A percentile compares a stretch with the other conserved stretches of the same genome.
These are phyloP conservation scores for Aplocera efformata DNA, from an alignment of 2,888 invertebrate species.

Conservation along the genomic window DNA sequence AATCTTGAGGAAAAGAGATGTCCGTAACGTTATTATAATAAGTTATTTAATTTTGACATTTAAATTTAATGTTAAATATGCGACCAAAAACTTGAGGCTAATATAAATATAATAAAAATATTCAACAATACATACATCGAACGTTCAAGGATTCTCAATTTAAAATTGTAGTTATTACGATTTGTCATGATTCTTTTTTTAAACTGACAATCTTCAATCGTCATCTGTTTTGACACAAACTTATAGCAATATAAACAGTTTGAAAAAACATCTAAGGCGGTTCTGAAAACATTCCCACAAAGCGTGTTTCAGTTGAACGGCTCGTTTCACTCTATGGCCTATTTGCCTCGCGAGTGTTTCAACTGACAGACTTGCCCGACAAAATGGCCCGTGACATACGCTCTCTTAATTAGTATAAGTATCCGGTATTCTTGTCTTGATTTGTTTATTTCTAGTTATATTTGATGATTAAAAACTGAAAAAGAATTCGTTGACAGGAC, in stretches of 20 bases:
- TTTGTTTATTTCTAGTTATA: conserved; percentile 18
- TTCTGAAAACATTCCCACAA: conserved; percentile 53
- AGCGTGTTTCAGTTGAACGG: conserved; percentile 57
- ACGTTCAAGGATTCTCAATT: neutral
- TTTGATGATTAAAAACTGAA: conserved; percentile 14
- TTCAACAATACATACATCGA: neutral
- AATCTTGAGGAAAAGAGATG: too few species aligned
- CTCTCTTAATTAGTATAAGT: conserved; percentile 73
- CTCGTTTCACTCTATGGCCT: conserved; percentile 56
- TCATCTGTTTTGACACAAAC: conserved; percentile 30
- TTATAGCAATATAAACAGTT: conserved; percentile 23
- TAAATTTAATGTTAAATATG: too few species aligned
- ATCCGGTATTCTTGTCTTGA: conserved; percentile 49
- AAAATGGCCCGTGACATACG: conserved; percentile 61
- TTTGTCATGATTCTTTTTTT: neutral
- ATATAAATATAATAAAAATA: too few species aligned
- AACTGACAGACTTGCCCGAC: conserved; percentile 44
- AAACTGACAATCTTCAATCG: conserved; percentile 9
- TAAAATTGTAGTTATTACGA: neutral
- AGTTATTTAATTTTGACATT: too few species aligned
- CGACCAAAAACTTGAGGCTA: too few species aligned
- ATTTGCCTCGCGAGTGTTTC: conserved; percentile 44
- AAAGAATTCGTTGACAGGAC: conserved; percentile 7
- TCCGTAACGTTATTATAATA: too few species aligned
- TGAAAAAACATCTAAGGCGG: conserved; percentile 34